A percentile compares a stretch with the other conserved stretches of the same genome.
phyloP scores from a whole-genome alignment of 1,140 invertebrate genomes.

The Trichomalopsis sarcophagae region DNA sequence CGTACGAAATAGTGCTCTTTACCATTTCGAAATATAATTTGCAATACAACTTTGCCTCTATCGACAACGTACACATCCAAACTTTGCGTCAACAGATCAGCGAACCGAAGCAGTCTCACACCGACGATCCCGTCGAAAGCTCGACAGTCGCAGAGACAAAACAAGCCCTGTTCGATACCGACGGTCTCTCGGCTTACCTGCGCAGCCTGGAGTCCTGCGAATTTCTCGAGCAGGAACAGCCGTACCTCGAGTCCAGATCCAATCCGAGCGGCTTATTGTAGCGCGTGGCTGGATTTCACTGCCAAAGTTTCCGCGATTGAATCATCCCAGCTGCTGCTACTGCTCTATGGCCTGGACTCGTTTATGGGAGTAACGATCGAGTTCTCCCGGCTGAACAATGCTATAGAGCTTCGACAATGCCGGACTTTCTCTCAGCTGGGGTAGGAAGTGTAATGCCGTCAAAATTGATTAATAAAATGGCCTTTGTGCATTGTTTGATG shows the following conservation, averaged over 20 bases:
- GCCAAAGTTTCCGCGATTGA: background rate
- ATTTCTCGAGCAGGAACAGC: conserved; percentile 21
- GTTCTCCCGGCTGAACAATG: background rate
- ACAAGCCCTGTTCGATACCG: background rate
- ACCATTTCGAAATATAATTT: too few species aligned
- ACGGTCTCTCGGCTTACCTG: background rate
- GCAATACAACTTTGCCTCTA: too few species aligned
- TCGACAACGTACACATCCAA: background rate
- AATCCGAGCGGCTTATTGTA: background rate
- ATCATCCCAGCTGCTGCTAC: background rate
- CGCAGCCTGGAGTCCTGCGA: background rate
- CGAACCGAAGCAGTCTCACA: background rate
- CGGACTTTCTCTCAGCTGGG: too few species aligned
- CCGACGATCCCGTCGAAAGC: background rate
- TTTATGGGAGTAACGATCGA: background rate
- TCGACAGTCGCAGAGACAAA: background rate
- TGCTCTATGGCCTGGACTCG: too few species aligned
- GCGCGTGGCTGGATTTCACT: background rate
- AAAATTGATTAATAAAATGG: too few species aligned
- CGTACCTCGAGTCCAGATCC: background rate
- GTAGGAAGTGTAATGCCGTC: too few species aligned
- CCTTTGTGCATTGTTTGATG: too few species aligned
- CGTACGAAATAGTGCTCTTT: background rate
- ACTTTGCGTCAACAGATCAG: background rate
- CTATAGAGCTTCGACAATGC: background rate